Evolutionary conservation across 1,140 invertebrate species (phyloP), one percentile per base, ranked within the genome.

Genomic region (Bradysia coprophila): DNA sequence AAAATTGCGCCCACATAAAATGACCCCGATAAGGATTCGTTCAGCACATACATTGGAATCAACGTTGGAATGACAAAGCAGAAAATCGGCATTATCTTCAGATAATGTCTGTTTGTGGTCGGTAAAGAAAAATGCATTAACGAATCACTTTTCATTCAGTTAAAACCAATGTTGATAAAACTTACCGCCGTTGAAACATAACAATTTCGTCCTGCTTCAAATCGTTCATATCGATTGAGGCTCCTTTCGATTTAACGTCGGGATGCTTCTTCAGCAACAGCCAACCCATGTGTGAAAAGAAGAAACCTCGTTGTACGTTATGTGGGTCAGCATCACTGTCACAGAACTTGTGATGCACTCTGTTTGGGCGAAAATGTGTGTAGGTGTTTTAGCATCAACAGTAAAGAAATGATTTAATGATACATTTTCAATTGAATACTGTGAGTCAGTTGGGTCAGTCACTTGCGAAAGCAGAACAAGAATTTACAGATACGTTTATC

Each of bases 21-120:
- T 49, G 54, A 53, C 2, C 54, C 62, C 31, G 60, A 63, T 23
- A 68, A 58, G 2, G 52, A 54, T 44, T 61, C 58, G 10, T 70
- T 69, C 77, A 80, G 84, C 15, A 71, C 59, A 39, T 67, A 46
- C 63, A 61, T 48, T 0, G 85, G 79, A 28, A 91, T 55, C 1
- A 74, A 33, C 0, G 74, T 68, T 10, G 89, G 88, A 22, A 91
- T 19, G 0, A 82, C 45, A 48, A 90, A 85, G 50, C 75, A 76
- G 11, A 67, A 56, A 0, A 83, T 33, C 2, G 81, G 50, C 50
- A 81, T 77, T 37, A 86, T 53, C 0, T 69, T 55, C 8, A 74
- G 42, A 55, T 86, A 91, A 51, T 72, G 73, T 51, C 83, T 78
- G 51, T 8, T 46, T 28, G n/a, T n/a, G n/a, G n/a, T n/a, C n/a